Percentiles rank a stretch among this genome's conserved stretches.
phyloP scores from a whole-genome alignment of 1,140 invertebrate species.

The Drosophila parvula region DNA sequence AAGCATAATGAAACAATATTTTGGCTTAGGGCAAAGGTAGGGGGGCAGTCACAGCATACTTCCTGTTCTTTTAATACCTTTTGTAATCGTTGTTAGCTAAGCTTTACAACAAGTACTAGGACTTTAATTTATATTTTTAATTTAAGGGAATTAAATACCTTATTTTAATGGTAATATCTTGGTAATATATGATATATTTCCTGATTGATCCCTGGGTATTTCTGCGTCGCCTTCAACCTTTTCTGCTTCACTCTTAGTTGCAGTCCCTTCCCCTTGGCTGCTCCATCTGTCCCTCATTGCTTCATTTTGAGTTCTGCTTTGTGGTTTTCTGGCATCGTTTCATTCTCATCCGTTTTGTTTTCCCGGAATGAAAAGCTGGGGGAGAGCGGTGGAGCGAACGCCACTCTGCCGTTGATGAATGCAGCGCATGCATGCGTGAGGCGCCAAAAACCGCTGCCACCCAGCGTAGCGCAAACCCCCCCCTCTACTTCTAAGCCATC shows the following conservation, averaged over 20 bases:
- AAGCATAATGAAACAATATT: slow-evolving; percentile 76
- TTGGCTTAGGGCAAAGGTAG: slow-evolving; percentile 3
- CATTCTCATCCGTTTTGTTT: slow-evolving; percentile 74
- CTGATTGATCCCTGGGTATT: neutral
- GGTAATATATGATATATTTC: too few species aligned
- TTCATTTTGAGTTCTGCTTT: slow-evolving; percentile 54
- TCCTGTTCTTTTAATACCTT: neutral
- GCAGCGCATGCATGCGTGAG: slow-evolving; percentile 80
- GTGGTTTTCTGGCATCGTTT: slow-evolving; percentile 68
- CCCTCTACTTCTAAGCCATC: slow-evolving; percentile 12
- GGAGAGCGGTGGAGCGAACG: neutral
- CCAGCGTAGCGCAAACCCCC: slow-evolving; percentile 22
- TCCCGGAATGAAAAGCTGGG: slow-evolving; percentile 36
- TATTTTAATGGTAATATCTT: too few species aligned
- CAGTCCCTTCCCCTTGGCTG: slow-evolving; percentile 2
- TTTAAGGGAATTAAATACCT: neutral
- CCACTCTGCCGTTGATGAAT: slow-evolving; percentile 73
- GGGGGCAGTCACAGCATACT: neutral
- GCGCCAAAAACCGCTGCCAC: slow-evolving; percentile 51
- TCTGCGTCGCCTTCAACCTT: neutral
- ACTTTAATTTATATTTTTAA: neutral
- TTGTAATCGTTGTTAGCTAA: neutral
- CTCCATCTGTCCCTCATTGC: slow-evolving; percentile 20
- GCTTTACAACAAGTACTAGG: too few species aligned
- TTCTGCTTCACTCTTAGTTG: neutral